Evolutionary conservation across 2,113 vertebrate genomes (phyloP).

Genomic region (Elgaria multicarinata): DNA sequence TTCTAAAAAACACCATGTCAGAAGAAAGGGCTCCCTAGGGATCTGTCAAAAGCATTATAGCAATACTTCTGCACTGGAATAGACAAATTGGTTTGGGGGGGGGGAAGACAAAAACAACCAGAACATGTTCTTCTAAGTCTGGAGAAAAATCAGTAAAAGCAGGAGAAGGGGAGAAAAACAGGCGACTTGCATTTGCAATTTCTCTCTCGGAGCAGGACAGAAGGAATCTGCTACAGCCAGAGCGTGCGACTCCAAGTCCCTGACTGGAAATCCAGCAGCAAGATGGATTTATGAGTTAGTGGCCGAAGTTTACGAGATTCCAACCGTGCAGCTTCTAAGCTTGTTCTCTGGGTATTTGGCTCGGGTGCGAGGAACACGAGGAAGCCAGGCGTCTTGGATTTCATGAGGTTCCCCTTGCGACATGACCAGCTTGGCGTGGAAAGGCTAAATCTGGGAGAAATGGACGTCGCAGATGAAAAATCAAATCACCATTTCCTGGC

Average conservation of each 20-base stretch:
- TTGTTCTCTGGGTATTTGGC: background rate
- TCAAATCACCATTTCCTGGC: background rate
- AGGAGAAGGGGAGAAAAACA: background rate
- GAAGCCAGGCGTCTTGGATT: background rate
- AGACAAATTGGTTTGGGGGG: background rate
- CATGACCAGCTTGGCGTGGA: conserved; percentile 12
- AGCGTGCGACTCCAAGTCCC: conserved; percentile 33
- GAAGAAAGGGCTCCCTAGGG: no score
- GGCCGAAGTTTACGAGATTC: conserved; percentile 39
- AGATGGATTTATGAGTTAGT: conserved; percentile 33
- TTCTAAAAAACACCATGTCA: no score
- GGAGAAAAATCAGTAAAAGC: background rate
- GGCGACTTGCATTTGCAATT: conserved; percentile 35
- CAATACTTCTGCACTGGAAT: background rate
- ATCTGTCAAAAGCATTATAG: no score
- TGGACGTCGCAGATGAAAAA: background rate
- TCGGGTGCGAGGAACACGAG: background rate
- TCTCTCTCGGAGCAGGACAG: conserved; percentile 14
- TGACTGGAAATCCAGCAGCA: conserved; percentile 54
- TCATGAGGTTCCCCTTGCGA: background rate
- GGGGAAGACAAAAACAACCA: background rate
- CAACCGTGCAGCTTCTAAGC: background rate
- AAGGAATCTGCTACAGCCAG: background rate
- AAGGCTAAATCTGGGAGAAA: conserved; percentile 10
- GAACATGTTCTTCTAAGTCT: conserved; percentile 1